Conservation (phyloP, 2,113 vertebrate species). For the Carettochelys insculpta region DNA sequence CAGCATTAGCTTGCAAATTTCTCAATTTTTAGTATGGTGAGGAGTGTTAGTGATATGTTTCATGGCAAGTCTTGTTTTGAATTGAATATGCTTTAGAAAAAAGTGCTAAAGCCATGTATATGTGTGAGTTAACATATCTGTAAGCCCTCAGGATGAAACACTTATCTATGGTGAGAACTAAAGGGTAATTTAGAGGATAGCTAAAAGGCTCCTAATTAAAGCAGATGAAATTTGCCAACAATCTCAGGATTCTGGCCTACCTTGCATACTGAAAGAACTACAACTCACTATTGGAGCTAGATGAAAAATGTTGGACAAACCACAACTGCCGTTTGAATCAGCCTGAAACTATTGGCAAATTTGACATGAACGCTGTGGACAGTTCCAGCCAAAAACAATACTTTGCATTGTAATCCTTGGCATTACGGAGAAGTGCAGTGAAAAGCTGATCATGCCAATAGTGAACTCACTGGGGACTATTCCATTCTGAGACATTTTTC, state of each 20-base stretch:
- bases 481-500: fast-evolving
- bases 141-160: not conserved
- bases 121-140: not conserved
- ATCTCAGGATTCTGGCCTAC: not conserved
- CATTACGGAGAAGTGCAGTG: fast-evolving
- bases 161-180: not conserved
- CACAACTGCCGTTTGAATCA: not conserved
- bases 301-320: not conserved
- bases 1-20: not conserved
- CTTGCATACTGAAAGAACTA: not conserved
- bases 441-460: not conserved
- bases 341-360: not conserved
- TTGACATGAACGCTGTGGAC: not conserved
- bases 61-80: not conserved
- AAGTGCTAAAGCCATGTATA: not conserved
- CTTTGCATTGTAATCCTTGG: not conserved
- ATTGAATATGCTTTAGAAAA: not conserved
- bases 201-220: not conserved
- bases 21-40: not conserved
- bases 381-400: not conserved
- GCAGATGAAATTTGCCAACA: not conserved
- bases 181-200: not conserved
- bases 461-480: not conserved
- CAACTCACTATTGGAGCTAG: not conserved
- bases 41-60: not conserved